phyloP scores from a whole-genome alignment of 2,797 vertebrate genomes.

The Phalloptychus januarius region DNA sequence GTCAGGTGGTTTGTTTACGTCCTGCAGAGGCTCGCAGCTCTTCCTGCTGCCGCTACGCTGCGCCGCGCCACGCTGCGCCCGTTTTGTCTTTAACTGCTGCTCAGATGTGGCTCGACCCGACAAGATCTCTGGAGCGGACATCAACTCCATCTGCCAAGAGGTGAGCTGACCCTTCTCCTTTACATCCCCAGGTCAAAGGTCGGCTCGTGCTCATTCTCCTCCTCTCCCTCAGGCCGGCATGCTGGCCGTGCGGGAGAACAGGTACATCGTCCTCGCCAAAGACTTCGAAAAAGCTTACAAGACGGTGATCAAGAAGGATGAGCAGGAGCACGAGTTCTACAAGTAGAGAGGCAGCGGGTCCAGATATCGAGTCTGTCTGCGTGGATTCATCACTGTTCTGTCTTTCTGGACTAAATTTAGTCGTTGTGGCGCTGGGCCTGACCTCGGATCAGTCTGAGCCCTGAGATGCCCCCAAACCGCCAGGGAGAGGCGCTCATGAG shows the following conservation, averaged over 20 bases:
- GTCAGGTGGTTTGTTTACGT: too few relatives aligned
- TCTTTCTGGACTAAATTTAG: constrained; percentile 53
- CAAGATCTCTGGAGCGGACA: constrained; percentile 95
- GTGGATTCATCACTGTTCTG: too few relatives aligned
- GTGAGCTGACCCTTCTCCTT: constrained; percentile 65
- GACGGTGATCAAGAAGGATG: constrained; percentile 94
- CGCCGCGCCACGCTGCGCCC: not conserved
- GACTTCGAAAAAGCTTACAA: constrained; percentile 97
- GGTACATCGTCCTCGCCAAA: constrained; percentile 94
- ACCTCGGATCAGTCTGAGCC: constrained; percentile 41
- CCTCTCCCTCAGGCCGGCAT: constrained; percentile 85
- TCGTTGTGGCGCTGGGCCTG: constrained; percentile 30
- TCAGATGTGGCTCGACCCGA: constrained; percentile 93
- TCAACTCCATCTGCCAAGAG: constrained; percentile 97
- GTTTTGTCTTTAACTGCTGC: constrained; percentile 75
- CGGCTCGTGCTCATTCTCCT: constrained; percentile 1
- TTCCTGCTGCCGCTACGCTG: not conserved
- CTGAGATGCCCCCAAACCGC: constrained; percentile 28
- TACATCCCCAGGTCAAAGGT: not conserved
- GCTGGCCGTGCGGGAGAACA: constrained; percentile 93
- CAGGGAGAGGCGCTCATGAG: constrained; percentile 27
- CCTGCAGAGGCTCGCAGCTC: not conserved
- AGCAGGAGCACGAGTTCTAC: constrained; percentile 97
- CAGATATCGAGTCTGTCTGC: too few relatives aligned
- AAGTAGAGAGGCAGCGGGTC: constrained; percentile 77